phyloP scores from a whole-genome alignment of 1,140 invertebrate species.

The Papilio xuthus region DNA sequence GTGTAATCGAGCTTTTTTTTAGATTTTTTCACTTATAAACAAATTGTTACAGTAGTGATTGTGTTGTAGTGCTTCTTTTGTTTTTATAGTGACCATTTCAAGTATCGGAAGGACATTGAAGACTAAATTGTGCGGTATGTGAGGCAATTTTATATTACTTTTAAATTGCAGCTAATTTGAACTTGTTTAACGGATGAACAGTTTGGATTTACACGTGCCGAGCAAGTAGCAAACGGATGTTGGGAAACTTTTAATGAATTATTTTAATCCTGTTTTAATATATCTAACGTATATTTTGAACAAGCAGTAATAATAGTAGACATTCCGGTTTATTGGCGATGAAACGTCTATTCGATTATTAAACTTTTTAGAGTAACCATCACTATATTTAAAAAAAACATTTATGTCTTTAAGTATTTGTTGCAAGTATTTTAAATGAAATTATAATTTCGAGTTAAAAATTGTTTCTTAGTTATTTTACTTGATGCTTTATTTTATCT shows the following conservation, averaged over 20 bases:
- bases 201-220: slow-evolving; percentile 23
- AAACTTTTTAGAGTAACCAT: background rate
- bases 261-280: slow-evolving; percentile 23
- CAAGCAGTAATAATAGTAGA: slow-evolving; percentile 33
- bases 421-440: background rate
- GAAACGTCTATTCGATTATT: background rate
- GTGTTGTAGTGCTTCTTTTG: slow-evolving; percentile 34
- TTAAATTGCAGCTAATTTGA: slow-evolving; percentile 18
- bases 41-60: slow-evolving; percentile 31
- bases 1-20: slow-evolving; percentile 39
- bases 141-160: slow-evolving; percentile 32
- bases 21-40: slow-evolving; percentile 13
- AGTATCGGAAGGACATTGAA: slow-evolving; percentile 32
- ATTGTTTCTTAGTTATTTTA: background rate
- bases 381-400: background rate
- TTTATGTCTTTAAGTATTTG: background rate
- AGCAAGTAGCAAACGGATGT: slow-evolving; percentile 11
- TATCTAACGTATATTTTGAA: slow-evolving; percentile 19
- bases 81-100: slow-evolving; percentile 32
- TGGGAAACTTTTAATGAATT: slow-evolving; percentile 11
- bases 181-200: slow-evolving; percentile 19
- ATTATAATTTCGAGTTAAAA: background rate
- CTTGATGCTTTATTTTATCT: no score
- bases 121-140: slow-evolving; percentile 37
- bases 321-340: slow-evolving; percentile 24